Evolutionary conservation across 2,797 vertebrate species (phyloP).

Genomic region (Pangasius sanitwongsei): DNA sequence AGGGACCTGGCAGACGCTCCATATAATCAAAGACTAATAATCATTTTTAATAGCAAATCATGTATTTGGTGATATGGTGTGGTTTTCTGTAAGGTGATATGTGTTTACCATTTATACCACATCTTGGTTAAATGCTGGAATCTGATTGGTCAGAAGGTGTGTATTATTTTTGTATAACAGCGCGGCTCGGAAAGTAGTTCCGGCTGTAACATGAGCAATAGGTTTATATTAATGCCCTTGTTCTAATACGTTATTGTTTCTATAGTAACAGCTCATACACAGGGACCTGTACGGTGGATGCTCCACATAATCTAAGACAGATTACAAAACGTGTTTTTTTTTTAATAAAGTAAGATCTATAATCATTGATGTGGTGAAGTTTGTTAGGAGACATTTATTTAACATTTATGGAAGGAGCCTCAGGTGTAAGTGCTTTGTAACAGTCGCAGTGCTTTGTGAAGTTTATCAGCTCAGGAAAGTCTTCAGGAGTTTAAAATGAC

Average conservation of each 20-base stretch:
- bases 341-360: no score
- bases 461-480: no score
- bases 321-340: no score
- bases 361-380: no score
- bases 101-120: neutral
- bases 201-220: neutral
- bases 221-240: neutral
- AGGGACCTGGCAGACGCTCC: neutral
- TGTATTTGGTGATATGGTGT: neutral
- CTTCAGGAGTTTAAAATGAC: no score
- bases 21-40: neutral
- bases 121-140: neutral
- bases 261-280: neutral
- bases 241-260: neutral
- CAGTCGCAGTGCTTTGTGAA: no score
- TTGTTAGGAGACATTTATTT: neutral
- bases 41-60: neutral
- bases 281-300: neutral
- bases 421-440: neutral
- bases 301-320: neutral
- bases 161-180: neutral
- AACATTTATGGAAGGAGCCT: neutral
- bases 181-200: neutral
- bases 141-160: neutral
- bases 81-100: neutral